Evolutionary conservation across 2,888 invertebrate genomes (phyloP).

Genomic region (Glomeris marginata): DNA sequence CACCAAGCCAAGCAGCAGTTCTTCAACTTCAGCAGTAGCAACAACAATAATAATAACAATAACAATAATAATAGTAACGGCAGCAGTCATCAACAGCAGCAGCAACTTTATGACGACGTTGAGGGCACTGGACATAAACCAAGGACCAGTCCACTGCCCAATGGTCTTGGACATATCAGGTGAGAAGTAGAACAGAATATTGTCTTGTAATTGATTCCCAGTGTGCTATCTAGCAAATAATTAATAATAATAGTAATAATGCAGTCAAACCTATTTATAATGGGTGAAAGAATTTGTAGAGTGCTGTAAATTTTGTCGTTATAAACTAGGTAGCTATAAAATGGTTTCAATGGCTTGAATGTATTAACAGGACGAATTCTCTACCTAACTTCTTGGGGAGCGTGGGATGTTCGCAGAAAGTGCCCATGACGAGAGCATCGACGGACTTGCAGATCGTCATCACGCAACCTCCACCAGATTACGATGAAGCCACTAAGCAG

Average conservation of each 20-base stretch:
- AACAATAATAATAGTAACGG: conserved; percentile 1
- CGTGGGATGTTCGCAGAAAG: conserved; percentile 3
- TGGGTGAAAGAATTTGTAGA: not conserved
- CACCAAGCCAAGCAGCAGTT: conserved; percentile 4
- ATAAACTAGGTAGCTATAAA: not conserved
- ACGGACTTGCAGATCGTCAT: conserved; percentile 20
- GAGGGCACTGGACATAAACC: conserved; percentile 14
- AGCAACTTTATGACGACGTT: conserved; percentile 8
- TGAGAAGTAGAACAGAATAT: conserved; percentile 3
- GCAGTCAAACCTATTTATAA: too few relatives aligned
- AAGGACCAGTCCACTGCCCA: conserved; percentile 15
- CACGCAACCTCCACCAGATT: conserved; percentile 46
- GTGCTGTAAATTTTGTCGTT: not conserved
- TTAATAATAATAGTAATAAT: too few relatives aligned
- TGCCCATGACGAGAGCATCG: conserved; percentile 10
- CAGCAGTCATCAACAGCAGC: conserved; percentile 7
- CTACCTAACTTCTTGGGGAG: conserved; percentile 41
- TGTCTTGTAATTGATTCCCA: too few relatives aligned
- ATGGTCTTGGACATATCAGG: conserved; percentile 20
- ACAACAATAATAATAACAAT: not conserved
- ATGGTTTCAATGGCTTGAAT: not conserved
- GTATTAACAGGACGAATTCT: conserved; percentile 34
- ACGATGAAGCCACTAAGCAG: conserved; percentile 52
- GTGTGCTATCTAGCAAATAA: too few relatives aligned
- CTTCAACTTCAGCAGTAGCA: conserved; percentile 2